A percentile compares a stretch with the other conserved stretches of the same genome.
Conservation (phyloP, 2,888 invertebrate genomes). For the Drosophila sordidula region DNA sequence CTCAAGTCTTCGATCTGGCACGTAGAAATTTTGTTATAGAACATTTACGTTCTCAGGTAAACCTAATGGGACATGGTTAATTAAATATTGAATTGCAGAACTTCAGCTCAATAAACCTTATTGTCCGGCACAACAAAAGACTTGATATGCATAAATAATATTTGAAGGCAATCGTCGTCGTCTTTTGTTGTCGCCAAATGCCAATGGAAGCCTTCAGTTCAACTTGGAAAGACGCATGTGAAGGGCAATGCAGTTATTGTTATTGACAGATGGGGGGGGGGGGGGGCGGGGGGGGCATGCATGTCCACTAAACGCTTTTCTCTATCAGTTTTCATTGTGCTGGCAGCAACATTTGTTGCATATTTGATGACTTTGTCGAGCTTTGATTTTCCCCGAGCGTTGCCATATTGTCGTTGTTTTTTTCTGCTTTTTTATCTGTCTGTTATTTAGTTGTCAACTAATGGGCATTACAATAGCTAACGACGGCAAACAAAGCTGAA, state of each 20-base stretch:
- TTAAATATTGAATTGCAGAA: neutral
- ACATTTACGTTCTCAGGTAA: too few relatives aligned
- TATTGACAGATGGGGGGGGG: neutral
- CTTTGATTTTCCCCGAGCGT: conserved; percentile 19
- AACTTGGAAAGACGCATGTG: neutral
- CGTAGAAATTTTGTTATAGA: too few relatives aligned
- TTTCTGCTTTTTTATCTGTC: neutral
- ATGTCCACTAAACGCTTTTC: conserved; percentile 8
- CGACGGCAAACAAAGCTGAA: conserved; percentile 20
- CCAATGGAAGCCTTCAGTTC: neutral
- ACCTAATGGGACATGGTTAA: neutral
- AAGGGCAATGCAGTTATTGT: neutral
- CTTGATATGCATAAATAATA: conserved; percentile 5
- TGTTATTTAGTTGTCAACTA: conserved; percentile 26
- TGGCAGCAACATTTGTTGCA: conserved; percentile 23
- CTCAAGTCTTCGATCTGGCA: too few relatives aligned
- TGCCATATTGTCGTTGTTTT: conserved; percentile 14
- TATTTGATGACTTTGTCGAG: conserved; percentile 46
- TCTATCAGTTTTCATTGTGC: conserved; percentile 22
- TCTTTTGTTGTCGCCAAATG: neutral
- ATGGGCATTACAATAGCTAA: conserved; percentile 31
- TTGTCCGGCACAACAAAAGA: neutral
- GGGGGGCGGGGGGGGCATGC: neutral
- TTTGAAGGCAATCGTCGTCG: neutral
- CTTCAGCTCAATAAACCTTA: neutral